Base-by-base conservation (phyloP, 2,113 vertebrate genomes). In the Pungitius pungitius region DNA sequence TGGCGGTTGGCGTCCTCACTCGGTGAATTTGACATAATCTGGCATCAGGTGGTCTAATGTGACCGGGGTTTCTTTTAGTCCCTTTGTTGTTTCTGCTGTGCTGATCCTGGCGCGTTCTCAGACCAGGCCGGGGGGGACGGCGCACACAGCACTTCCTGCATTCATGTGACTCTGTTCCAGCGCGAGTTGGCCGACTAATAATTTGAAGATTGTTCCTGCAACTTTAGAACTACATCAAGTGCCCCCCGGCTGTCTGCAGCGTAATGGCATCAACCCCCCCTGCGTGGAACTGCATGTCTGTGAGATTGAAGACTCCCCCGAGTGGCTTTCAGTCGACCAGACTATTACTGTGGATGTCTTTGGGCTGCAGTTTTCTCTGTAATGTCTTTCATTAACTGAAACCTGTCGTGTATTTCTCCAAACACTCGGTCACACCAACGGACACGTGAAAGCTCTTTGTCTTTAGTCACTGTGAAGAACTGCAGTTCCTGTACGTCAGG, bases 401-500 rank as follows among this genome's bases (percentile, higher is more conserved):
- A 65, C 68, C 75, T 10, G 27, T 33, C 1, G n/a, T 47, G n/a
- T 37, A 27, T 64, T 74, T 83, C 26, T 58, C 49, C 63, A 76
- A 78, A 80, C 63, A 65, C 43, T 64, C 60, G 59, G 42, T 55
- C 73, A 78, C 74, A 72, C 33, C 55, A 73, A 67, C 63, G 61
- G 59, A 73, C 51, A 45, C 70, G 27, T 80, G 71, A 87, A 86
- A 83, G 82, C 80, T 81, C 69, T 86, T 77, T 14, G 81, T 87
- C 75, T 91, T 91, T 90, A 92, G 90, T 93, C 66, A 83, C 88
- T 77, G 52, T 78, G 82, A 88, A 88, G 80, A 88, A 88, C 80
- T 88, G 81, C 81, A 67, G 84, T 61, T 87, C 74, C 77, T 58
- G 52, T 69, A 84, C 70, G 85, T 77, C 77, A 63, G 27, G 60